Evolutionary conservation across 2,888 invertebrate genomes (phyloP).

Genomic region (Platycnemis pennipes): DNA sequence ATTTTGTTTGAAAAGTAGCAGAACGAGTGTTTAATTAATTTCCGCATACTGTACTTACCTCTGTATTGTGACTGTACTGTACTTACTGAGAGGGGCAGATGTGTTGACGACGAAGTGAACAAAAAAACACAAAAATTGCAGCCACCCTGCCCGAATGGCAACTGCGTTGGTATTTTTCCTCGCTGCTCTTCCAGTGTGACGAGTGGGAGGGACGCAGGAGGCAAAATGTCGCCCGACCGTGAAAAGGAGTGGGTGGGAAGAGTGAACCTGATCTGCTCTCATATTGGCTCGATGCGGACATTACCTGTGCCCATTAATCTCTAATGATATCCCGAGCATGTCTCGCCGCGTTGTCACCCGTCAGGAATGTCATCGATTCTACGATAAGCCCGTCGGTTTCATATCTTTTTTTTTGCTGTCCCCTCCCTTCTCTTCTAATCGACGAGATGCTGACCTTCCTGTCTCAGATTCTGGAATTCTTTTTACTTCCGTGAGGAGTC

Average conservation of each 20-base stretch:
- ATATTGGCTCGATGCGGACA: not conserved
- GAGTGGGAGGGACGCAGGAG: not conserved
- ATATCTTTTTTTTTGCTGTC: not conserved
- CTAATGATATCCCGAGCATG: slow-evolving; percentile 27
- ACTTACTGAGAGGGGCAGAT: no score
- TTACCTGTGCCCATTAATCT: slow-evolving; percentile 10
- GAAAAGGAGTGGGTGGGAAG: not conserved
- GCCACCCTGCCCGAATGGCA: not conserved
- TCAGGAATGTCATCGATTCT: not conserved
- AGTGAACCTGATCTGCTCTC: not conserved
- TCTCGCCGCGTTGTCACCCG: not conserved
- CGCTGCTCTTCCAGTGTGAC: not conserved
- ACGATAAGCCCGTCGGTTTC: not conserved
- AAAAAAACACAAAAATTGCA: not conserved
- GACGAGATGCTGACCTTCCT: not conserved
- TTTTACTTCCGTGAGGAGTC: not conserved
- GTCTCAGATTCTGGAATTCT: not conserved
- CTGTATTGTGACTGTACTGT: no score
- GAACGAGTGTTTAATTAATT: no score
- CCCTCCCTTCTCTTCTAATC: not conserved
- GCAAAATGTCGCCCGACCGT: not conserved
- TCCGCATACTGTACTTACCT: no score
- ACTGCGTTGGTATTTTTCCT: not conserved
- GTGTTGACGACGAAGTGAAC: not conserved
- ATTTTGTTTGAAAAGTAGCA: no score